Evolutionary conservation across 2,888 invertebrate genomes (phyloP).

Genomic region (Amblyteles armatorius): DNA sequence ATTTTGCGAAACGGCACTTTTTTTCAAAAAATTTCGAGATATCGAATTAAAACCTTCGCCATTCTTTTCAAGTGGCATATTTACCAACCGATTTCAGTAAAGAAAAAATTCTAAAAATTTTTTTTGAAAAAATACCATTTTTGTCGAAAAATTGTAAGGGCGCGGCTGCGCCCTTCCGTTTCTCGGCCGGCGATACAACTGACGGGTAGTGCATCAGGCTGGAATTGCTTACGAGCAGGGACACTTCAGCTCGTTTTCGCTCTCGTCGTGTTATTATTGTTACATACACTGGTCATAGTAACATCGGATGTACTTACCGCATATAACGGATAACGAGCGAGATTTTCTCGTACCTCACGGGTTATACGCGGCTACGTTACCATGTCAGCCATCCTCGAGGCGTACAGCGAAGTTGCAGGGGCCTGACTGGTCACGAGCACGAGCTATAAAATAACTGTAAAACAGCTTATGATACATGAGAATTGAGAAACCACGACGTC

Average conservation of each 20-base stretch:
- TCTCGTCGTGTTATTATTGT: not conserved
- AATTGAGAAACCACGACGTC: not conserved
- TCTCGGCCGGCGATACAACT: not conserved
- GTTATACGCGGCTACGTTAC: not conserved
- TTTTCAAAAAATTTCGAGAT: too few species aligned
- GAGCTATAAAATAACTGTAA: not conserved
- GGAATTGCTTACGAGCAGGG: not conserved
- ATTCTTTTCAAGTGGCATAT: too few species aligned
- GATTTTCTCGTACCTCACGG: not conserved
- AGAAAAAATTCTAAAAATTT: too few species aligned
- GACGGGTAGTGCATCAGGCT: not conserved
- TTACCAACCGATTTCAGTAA: too few species aligned
- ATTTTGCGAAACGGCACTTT: too few species aligned
- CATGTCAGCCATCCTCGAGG: not conserved
- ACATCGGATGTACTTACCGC: conserved; percentile 1
- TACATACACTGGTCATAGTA: not conserved
- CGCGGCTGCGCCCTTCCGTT: too few species aligned
- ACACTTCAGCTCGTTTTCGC: not conserved
- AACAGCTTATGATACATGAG: not conserved
- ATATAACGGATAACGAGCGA: conserved; percentile 13
- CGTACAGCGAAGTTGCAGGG: not conserved
- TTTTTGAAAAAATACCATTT: too few species aligned
- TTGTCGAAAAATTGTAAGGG: too few species aligned
- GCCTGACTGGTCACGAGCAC: not conserved
- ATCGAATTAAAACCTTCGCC: too few species aligned